Evolutionary conservation across 2,113 vertebrate genomes (phyloP), one percentile per base, ranked within the genome.

Genomic region (Catharus bicknelli): DNA sequence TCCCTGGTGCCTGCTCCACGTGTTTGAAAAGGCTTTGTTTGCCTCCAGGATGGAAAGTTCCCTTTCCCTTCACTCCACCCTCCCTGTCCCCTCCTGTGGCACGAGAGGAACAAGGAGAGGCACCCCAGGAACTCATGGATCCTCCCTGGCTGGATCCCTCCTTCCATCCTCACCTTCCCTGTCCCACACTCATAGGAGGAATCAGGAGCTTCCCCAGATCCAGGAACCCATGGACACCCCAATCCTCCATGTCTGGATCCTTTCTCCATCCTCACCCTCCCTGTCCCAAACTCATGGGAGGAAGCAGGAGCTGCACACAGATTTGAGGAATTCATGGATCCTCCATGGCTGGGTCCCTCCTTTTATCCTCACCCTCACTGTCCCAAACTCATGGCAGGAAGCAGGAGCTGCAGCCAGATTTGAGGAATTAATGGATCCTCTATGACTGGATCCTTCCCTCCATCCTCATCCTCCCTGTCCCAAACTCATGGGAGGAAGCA

Each of bases 151-250:
- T 57, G 51, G 57, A 36, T 38, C 13, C 8, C 4, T 30, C 45
- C 19, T 0, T 59, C 9, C 30, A 21, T 3, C 53, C 42, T 57
- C 63, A 58, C 3, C 17, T 0, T 40, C 34, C 8, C 29, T 26
- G 21, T 25, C 20, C 16, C 15, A 47, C 1, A 9, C 16, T 43
- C n/a, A 26, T 1, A 0, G 5, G 1, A 14, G 20, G 27, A n/a
- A n/a, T n/a, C n/a, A n/a, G n/a, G n/a, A n/a, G n/a, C n/a, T n/a
- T n/a, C n/a, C n/a, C n/a, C n/a, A n/a, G n/a, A n/a, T n/a, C n/a
- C n/a, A n/a, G n/a, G n/a, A n/a, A n/a, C n/a, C n/a, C n/a, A n/a
- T n/a, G n/a, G n/a, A n/a, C n/a, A n/a, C n/a, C n/a, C n/a, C n/a
- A n/a, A n/a, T n/a, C n/a, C n/a, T n/a, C n/a, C n/a, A n/a, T n/a